Evolutionary conservation across 2,113 vertebrate genomes (phyloP), one percentile per base, ranked within the genome.

Genomic region (Corydoras sp.): DNA sequence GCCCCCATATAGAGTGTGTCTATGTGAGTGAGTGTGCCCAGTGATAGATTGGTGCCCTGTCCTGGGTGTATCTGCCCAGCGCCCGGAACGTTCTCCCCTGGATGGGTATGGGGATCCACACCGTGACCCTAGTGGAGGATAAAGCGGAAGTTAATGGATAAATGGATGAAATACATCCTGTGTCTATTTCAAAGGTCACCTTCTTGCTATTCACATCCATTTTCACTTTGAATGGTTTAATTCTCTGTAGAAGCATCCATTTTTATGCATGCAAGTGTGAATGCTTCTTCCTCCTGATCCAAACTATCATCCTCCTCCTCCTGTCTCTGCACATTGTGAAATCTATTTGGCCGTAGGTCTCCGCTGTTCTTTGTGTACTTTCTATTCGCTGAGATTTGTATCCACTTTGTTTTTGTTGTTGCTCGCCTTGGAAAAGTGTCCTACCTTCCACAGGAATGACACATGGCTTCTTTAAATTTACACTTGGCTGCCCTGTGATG

Each of bases 381-480:
- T 71, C 13, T 6, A 3, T 32, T 54, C 24, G 3, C 65, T 32
- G 18, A 10, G 24, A n/a, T 18, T 5, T 1, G 11, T 9, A 18
- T 24, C 35, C 3, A 15, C 55, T 50, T 24, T 58, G 13, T n/a
- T 48, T 59, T 49, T 15, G 49, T 64, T 62, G 4, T 15, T 0
- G 10, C 53, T 64, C 50, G 64, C 48, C 11, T 13, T 54, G 5
- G 70, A 48, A 15, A 68, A 62, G 58, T 61, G 58, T 15, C 68
- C 68, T 62, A 70, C 18, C 24, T 61, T 18, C 68, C 68, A 14
- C 58, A 61, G 15, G 13, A 50, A 29, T 70, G 11, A 66, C 65
- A 74, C 24, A 24, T 68, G 24, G 24, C 59, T 13, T 68, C 15
- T 31, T 68, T 68, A 69, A 74, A 68, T 43, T 32, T 61, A 49